Evolutionary conservation across 2,888 invertebrate species (phyloP), one percentile per base, ranked within the genome.

Genomic region (Agonopterix heracliana): DNA sequence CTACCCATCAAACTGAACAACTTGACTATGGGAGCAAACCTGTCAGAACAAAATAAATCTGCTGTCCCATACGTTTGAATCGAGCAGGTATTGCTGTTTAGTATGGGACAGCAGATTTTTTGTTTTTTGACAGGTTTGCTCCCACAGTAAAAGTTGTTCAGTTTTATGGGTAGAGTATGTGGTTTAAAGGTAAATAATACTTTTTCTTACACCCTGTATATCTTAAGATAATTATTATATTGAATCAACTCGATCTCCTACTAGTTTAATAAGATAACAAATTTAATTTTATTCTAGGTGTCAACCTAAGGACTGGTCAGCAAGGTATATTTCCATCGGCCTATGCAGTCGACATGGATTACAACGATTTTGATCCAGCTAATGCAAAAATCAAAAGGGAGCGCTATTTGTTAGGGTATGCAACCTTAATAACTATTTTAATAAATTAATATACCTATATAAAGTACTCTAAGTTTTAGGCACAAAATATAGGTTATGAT

Each of bases 321-420:
- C 94, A 94, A 78, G 99, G 99, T 34, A 97, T 98, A 57, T 99
- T 99, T 72, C 99, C 99, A 2, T 96, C 97, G 52, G 98, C 98
- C 10, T 98, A 98, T 71, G 98, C 97, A 34, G 98, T 98, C 17
- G 98, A 99, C 74, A 93, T 98, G 86, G 98, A 98, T 68, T 97
- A 98, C 81, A 96, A 95, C 68, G 98, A 99, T 68, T 98, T 98
- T 75, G 97, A 98, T 79, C 95, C 96, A 3, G 91, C 93, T 42
- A 93, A 94, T 61, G 93, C 95, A 56, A 94, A 95, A 81, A 94
- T 95, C 12, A 93, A 95, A 77, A 90, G 96, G 62, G 97, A 97
- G 75, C 89, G 97, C 59, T 97, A 96, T 78, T 90, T 97, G 50
- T 88, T 99, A 69, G 96, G 97, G 68, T 89, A 63, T 38, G 10